Conservation (phyloP, 2,113 vertebrate species). For the Antechinus flavipes region DNA sequence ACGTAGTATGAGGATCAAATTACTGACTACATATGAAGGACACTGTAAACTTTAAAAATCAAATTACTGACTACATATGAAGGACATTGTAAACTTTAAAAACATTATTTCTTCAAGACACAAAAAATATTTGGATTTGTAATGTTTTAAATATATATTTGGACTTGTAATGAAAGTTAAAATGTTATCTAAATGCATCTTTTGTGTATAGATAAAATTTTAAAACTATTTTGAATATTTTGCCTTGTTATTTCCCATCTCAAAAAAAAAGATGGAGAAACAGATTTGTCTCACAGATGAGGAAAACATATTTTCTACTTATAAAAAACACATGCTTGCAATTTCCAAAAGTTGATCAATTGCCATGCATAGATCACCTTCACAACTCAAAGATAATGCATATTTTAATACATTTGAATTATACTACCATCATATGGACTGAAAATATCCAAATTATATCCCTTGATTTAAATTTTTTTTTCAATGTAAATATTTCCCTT, state of each 20-base stretch:
- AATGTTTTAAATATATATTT: slow-evolving; percentile 46
- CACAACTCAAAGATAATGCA: not conserved
- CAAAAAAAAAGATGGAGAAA: slow-evolving; percentile 23
- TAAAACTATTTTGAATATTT: slow-evolving; percentile 51
- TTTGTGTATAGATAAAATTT: not conserved
- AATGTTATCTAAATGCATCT: slow-evolving; percentile 51
- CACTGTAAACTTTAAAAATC: not conserved
- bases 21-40: not conserved
- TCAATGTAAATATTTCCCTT: slow-evolving; percentile 19
- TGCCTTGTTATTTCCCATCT: slow-evolving; percentile 53
- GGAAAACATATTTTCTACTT: slow-evolving; percentile 45
- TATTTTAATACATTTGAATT: slow-evolving; percentile 14
- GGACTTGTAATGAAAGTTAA: slow-evolving; percentile 49
- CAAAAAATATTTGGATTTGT: slow-evolving; percentile 58
- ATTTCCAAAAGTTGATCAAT: slow-evolving; percentile 43
- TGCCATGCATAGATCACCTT: not conserved
- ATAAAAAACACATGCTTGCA: slow-evolving; percentile 30
- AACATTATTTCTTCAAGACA: slow-evolving; percentile 38
- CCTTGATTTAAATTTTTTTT: not conserved
- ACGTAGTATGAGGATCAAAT: not conserved
- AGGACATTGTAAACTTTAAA: not conserved
- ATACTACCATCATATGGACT: not conserved
- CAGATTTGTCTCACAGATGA: slow-evolving; percentile 21
- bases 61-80: not conserved
- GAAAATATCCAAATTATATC: slow-evolving; percentile 11